These are phyloP conservation scores for Lordiphosa fenestrarum DNA, from an alignment of 2,888 invertebrate genomes.

Conservation along the genomic window DNA sequence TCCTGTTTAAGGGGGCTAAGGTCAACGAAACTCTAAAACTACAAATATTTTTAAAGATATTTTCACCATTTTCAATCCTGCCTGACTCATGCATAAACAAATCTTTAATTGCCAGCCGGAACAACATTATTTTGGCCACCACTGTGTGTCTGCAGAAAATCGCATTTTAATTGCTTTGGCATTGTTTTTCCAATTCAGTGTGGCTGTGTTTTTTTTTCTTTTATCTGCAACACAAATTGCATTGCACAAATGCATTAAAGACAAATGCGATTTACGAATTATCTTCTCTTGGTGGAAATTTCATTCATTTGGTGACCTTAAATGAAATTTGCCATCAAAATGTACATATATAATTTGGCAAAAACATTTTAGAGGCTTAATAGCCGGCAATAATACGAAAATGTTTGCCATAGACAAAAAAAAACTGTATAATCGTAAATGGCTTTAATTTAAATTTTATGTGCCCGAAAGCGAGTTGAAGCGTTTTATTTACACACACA, in stretches of 20 bases:
- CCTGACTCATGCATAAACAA: no score
- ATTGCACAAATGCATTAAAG: conserved; percentile 28
- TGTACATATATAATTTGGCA: conserved; percentile 37
- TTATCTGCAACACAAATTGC: conserved; percentile 18
- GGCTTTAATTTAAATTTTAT: conserved; percentile 36
- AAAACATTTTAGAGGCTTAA: conserved; percentile 21
- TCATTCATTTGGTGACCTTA: conserved; percentile 10
- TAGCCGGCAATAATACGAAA: conserved; percentile 15
- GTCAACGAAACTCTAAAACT: no score
- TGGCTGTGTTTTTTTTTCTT: neutral
- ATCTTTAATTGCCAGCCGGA: no score
- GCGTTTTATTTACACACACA: conserved; percentile 23
- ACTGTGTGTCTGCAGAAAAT: conserved; percentile 18
- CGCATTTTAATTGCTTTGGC: conserved; percentile 36
- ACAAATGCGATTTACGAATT: conserved; percentile 42
- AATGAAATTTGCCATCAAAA: conserved; percentile 29
- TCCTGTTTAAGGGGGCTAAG: no score
- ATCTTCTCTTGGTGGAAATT: conserved; percentile 17
- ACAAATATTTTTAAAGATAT: no score
- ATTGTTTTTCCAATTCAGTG: conserved; percentile 30
- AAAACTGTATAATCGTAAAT: conserved; percentile 15
- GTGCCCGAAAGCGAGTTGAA: conserved; percentile 27
- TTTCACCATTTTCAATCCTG: no score
- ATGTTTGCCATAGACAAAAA: conserved; percentile 1
- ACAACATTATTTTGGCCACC: no score